Evolutionary conservation across 2,113 vertebrate species (phyloP).

Genomic region (Clarias gariepinus): DNA sequence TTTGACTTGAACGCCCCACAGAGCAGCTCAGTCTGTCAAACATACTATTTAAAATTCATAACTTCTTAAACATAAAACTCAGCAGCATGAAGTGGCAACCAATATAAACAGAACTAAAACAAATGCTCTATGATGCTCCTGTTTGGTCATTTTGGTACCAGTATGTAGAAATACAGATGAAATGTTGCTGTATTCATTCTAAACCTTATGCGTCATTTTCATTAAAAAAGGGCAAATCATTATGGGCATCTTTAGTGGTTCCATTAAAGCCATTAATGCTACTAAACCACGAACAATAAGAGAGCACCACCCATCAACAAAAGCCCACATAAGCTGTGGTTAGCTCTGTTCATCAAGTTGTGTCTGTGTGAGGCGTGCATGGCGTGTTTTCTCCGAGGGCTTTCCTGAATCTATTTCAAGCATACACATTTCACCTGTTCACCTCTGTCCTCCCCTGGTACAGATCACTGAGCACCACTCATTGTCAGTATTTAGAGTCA

Average conservation of each 20-base stretch:
- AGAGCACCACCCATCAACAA: neutral
- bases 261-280: neutral
- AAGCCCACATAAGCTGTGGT: neutral
- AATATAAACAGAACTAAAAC: neutral
- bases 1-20: too few species aligned
- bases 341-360: conserved; percentile 12
- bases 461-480: conserved; percentile 51
- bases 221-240: neutral
- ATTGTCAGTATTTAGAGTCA: conserved; percentile 48
- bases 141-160: neutral
- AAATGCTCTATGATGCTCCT: neutral
- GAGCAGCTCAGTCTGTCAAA: neutral
- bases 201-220: neutral
- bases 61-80: neutral
- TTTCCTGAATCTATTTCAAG: conserved; percentile 31
- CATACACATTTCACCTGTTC: conserved; percentile 32
- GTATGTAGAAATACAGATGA: neutral
- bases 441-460: conserved; percentile 20
- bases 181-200: neutral
- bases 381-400: neutral
- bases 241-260: neutral
- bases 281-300: neutral
- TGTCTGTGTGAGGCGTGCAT: neutral
- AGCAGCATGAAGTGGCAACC: too few species aligned
- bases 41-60: neutral